Evolutionary conservation across 2,888 invertebrate species (phyloP).

Genomic region (Maniola hyperantus): DNA sequence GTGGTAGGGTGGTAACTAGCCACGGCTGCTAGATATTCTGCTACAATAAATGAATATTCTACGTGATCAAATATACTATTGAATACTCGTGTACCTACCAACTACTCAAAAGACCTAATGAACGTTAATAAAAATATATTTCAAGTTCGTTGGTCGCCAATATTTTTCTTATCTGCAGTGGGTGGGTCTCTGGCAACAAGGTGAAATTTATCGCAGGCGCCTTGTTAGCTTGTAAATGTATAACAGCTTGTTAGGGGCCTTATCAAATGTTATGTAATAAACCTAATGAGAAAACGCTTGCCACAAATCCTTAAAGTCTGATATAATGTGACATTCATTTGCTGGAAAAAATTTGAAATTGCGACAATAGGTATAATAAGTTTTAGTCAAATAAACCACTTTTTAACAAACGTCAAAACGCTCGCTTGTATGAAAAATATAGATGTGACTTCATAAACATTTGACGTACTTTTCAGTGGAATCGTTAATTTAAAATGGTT

Average conservation of each 20-base stretch:
- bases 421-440: no score
- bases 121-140: conserved; percentile 6
- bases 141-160: conserved; percentile 41
- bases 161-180: conserved; percentile 51
- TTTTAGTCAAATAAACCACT: no score
- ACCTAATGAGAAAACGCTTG: conserved; percentile 24
- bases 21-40: no score
- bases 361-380: no score
- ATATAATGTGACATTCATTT: conserved; percentile 13
- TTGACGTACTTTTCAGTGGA: no score
- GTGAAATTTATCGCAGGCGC: conserved; percentile 60
- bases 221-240: conserved; percentile 71
- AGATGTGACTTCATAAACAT: no score
- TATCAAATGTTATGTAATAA: conserved; percentile 45
- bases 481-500: no score
- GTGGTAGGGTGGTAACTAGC: no score
- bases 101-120: neutral
- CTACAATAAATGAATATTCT: no score
- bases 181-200: conserved; percentile 43
- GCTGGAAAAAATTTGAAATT: neutral
- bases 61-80: no score
- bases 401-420: no score
- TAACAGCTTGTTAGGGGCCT: conserved; percentile 60
- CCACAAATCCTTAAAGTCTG: conserved; percentile 2
- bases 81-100: no score